Conservation (phyloP, 2,888 invertebrate genomes). For the Apodemia zela region DNA sequence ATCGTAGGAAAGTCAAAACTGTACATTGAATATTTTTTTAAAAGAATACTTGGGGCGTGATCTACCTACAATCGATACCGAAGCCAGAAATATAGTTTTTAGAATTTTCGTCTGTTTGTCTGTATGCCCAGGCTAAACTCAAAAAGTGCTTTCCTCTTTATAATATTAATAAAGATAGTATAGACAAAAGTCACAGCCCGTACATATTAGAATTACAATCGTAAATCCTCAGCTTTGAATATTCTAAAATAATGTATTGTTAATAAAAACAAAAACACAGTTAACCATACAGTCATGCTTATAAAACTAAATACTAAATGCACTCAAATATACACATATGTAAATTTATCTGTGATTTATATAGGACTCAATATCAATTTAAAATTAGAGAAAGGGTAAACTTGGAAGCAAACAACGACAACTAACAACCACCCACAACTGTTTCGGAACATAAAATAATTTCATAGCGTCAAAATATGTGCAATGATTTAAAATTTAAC, state of each 20-base stretch:
- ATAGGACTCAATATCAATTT: constrained; percentile 36
- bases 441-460: constrained; percentile 52
- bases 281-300: constrained; percentile 62
- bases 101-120: too few species aligned
- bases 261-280: constrained; percentile 7
- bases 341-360: constrained; percentile 77
- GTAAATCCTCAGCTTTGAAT: neutral
- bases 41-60: too few species aligned
- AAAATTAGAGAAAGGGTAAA: constrained; percentile 65
- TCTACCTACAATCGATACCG: too few species aligned
- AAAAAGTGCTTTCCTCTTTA: too few species aligned
- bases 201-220: neutral
- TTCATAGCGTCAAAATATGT: constrained; percentile 67
- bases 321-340: constrained; percentile 59
- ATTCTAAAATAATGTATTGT: neutral
- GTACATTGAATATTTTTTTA: too few species aligned
- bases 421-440: constrained; percentile 71
- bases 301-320: constrained; percentile 60
- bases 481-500: constrained; percentile 50
- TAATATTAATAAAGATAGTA: too few species aligned
- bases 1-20: too few species aligned
- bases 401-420: constrained; percentile 75
- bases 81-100: too few species aligned
- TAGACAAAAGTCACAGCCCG: too few species aligned
- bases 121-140: too few species aligned